Evolutionary conservation across 1,140 invertebrate species (phyloP).

Genomic region (Aethina tumida): DNA sequence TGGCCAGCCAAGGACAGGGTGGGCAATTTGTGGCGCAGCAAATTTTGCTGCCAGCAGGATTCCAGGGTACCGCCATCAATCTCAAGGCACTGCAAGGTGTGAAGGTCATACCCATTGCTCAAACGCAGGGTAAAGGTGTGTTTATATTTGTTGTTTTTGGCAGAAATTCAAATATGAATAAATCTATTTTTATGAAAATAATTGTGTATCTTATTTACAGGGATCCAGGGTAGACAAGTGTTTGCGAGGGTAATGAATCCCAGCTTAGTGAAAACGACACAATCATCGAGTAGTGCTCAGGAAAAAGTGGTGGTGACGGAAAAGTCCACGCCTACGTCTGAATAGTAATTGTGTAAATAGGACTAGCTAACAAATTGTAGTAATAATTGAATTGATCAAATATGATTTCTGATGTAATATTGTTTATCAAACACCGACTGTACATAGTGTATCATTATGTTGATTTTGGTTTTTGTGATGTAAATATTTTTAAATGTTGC

Average conservation of each 20-base stretch:
- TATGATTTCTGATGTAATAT: too few relatives aligned
- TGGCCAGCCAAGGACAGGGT: constrained; percentile 47
- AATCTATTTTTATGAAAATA: neutral
- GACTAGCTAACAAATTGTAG: too few relatives aligned
- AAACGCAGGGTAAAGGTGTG: constrained; percentile 29
- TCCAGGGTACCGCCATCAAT: constrained; percentile 47
- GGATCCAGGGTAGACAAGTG: constrained; percentile 32
- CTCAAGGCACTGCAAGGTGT: constrained; percentile 58
- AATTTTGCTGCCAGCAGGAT: constrained; percentile 44
- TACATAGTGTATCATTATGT: too few relatives aligned
- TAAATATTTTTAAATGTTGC: too few relatives aligned
- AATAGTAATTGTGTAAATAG: too few relatives aligned
- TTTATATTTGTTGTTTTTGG: constrained; percentile 10
- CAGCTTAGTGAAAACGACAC: constrained; percentile 21
- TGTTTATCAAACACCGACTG: too few relatives aligned
- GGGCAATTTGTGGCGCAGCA: constrained; percentile 42
- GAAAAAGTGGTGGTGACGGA: constrained; percentile 9
- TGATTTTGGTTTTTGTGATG: too few relatives aligned
- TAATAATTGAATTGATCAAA: too few relatives aligned
- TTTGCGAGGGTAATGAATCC: constrained; percentile 36
- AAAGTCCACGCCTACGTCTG: too few relatives aligned
- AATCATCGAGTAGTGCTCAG: constrained; percentile 6
- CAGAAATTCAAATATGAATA: neutral
- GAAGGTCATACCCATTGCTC: constrained; percentile 51
- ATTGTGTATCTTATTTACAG: constrained; percentile 20